Evolutionary conservation across 1,140 invertebrate genomes (phyloP).

Genomic region (Drosophila saltans): DNA sequence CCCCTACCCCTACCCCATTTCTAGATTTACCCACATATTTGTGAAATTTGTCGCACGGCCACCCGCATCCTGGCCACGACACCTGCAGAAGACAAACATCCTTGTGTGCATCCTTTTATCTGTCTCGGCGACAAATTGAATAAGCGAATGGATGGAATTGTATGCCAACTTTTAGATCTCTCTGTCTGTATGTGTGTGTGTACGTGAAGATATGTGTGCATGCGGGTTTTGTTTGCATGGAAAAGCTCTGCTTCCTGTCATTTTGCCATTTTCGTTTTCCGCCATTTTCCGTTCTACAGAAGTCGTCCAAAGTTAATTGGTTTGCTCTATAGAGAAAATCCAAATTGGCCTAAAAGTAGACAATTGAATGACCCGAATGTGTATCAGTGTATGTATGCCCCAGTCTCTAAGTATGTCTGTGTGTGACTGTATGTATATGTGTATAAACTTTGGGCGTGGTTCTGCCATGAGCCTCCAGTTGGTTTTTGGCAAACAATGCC

Average conservation of each 20-base stretch:
- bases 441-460: constrained; percentile 11
- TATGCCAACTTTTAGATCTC: constrained; percentile 37
- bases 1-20: neutral
- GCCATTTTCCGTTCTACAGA: constrained; percentile 46
- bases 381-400: constrained; percentile 29
- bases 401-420: neutral
- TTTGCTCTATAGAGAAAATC: constrained; percentile 64
- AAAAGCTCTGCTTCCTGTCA: constrained; percentile 43
- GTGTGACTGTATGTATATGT: neutral
- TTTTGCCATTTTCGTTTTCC: constrained; percentile 55
- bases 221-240: constrained; percentile 41
- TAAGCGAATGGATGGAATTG: constrained; percentile 34
- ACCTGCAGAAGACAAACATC: constrained; percentile 29
- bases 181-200: constrained; percentile 3
- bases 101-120: constrained; percentile 29
- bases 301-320: constrained; percentile 70
- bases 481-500: neutral
- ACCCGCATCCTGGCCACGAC: constrained; percentile 18
- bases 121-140: constrained; percentile 55
- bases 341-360: constrained; percentile 63
- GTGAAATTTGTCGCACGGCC: constrained; percentile 1
- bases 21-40: constrained; percentile 24
- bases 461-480: neutral
- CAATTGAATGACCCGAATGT: constrained; percentile 23
- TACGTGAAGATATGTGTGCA: neutral